Conservation (phyloP, 2,797 vertebrate genomes). For the Geotrypetes seraphini region DNA sequence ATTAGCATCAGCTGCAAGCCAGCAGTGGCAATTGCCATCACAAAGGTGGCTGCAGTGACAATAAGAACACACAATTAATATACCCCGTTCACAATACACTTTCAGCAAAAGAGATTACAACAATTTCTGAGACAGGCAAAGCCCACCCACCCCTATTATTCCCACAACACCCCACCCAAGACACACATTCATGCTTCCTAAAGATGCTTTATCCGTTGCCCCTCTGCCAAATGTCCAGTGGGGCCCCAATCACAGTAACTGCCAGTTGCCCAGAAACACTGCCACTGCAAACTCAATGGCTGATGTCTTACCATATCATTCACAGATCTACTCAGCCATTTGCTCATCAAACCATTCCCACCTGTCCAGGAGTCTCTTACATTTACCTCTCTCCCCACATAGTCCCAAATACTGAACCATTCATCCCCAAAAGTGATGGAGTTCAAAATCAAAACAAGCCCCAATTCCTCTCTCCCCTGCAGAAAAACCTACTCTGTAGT, state of each 20-base stretch:
- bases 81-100: constrained; percentile 53
- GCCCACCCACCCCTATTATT: neutral
- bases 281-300: too few species aligned
- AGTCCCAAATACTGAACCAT: too few species aligned
- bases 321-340: too few species aligned
- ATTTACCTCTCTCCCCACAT: too few species aligned
- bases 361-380: too few species aligned
- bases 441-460: too few species aligned
- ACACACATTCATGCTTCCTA: too few species aligned
- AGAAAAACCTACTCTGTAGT: too few species aligned
- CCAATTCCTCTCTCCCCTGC: too few species aligned
- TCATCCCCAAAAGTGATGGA: too few species aligned
- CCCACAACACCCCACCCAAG: neutral
- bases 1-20: constrained; percentile 99
- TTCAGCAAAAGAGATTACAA: neutral
- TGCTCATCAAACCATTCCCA: constrained; percentile 6
- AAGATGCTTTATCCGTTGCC: constrained; percentile 15
- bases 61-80: constrained; percentile 98
- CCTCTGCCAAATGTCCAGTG: neutral
- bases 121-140: constrained; percentile 4
- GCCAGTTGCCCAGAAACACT: too few species aligned
- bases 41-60: constrained; percentile 99
- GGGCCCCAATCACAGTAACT: constrained; percentile 10
- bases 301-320: too few species aligned
- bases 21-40: constrained; percentile 96